Evolutionary conservation across 2,797 vertebrate species (phyloP).

Genomic region (Pseudochirops corinnae): DNA sequence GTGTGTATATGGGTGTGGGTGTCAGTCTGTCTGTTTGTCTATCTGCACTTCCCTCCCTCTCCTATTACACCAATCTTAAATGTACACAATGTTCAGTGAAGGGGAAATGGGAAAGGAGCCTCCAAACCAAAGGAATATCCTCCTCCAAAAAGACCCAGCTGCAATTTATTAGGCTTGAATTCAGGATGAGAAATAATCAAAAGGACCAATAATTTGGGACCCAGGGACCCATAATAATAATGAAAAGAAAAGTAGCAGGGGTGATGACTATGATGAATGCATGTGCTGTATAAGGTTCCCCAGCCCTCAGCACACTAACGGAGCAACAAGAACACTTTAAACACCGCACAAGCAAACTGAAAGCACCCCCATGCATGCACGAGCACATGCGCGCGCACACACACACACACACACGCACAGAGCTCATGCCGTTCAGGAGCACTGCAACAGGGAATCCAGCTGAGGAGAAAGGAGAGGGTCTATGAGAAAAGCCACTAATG

Average conservation of each 20-base stretch:
- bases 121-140: conserved; percentile 22
- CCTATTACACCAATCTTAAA: neutral
- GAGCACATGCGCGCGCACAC: neutral
- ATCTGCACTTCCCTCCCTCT: neutral
- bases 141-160: conserved; percentile 26
- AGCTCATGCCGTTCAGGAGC: neutral
- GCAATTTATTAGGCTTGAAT: conserved; percentile 19
- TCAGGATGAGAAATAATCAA: conserved; percentile 40
- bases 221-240: conserved; percentile 4
- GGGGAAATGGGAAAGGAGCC: neutral
- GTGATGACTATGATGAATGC: neutral
- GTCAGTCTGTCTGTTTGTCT: neutral
- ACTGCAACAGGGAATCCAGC: neutral
- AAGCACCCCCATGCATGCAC: neutral
- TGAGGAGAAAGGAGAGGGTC: neutral
- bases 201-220: conserved; percentile 15
- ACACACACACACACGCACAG: neutral
- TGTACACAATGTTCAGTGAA: neutral
- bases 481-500: neutral
- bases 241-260: neutral
- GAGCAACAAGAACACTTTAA: neutral
- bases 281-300: neutral
- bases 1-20: no score
- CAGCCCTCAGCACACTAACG: neutral
- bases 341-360: neutral